Evolutionary conservation across 2,113 vertebrate genomes (phyloP).

Genomic region (Macaca fascicularis): DNA sequence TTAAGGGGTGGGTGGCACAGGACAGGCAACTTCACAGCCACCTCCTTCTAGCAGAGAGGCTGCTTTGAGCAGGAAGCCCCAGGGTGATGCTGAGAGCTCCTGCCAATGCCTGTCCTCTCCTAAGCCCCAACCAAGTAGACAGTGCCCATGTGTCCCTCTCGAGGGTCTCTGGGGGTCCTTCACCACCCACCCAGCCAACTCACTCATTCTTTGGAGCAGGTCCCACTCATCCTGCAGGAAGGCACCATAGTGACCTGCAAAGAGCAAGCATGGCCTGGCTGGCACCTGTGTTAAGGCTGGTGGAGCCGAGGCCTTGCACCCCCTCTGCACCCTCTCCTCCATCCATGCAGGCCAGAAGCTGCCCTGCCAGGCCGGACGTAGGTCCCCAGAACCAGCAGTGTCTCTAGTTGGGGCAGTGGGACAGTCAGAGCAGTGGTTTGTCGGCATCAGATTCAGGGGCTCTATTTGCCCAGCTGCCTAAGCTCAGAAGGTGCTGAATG

Average conservation of each 20-base stretch:
- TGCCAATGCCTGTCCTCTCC: neutral
- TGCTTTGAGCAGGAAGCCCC: neutral
- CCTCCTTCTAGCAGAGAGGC: neutral
- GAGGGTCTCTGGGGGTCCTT: too few relatives aligned
- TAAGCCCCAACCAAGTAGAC: neutral
- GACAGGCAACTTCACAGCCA: neutral
- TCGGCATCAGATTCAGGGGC: neutral
- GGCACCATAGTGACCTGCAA: constrained; percentile 94
- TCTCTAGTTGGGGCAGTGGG: neutral
- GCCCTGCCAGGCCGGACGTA: neutral
- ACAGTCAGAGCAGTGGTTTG: neutral
- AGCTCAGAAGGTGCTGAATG: neutral
- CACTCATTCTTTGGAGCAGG: constrained; percentile 95
- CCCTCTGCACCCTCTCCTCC: neutral
- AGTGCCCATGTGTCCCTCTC: neutral
- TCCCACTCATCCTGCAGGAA: constrained; percentile 98
- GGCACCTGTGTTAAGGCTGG: neutral
- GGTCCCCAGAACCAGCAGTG: neutral
- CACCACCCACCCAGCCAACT: constrained; percentile 59
- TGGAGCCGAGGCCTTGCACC: neutral
- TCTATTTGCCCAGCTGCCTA: neutral
- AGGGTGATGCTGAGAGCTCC: neutral
- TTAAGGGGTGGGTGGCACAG: accelerated
- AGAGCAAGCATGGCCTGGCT: neutral
- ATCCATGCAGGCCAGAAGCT: accelerated